Evolutionary conservation across 64 coral and sea anemone genomes (phyloP).

Genomic region (Montipora efflorescens): DNA sequence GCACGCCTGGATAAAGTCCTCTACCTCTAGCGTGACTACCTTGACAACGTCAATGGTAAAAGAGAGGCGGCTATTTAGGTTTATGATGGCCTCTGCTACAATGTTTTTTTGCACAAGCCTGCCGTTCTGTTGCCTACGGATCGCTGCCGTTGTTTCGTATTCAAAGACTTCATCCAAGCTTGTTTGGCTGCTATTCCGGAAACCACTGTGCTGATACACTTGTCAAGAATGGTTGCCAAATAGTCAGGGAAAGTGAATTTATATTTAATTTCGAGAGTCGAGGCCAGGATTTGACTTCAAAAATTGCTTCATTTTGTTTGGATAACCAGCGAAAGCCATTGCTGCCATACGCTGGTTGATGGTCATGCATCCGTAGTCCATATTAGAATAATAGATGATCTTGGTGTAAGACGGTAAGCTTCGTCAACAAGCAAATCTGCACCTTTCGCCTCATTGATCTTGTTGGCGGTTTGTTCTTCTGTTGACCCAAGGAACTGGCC

Average conservation of each 20-base stretch:
- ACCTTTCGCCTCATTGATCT: conserved; percentile 34
- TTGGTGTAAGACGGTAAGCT: conserved; percentile 42
- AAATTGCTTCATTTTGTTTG: conserved; percentile 19
- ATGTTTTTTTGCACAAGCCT: conserved; percentile 26
- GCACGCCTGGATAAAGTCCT: background rate
- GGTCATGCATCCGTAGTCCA: conserved; percentile 56
- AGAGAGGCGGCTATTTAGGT: conserved; percentile 6
- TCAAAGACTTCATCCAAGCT: background rate
- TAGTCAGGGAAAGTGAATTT: conserved; percentile 66
- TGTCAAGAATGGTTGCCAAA: conserved; percentile 49
- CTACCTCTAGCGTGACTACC: conserved; percentile 9
- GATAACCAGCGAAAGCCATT: conserved; percentile 78
- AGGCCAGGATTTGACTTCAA: conserved; percentile 57
- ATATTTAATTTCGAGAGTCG: conserved; percentile 27
- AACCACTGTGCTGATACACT: background rate
- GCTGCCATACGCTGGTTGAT: conserved; percentile 62
- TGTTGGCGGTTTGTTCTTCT: conserved; percentile 23
- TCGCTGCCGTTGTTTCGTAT: background rate
- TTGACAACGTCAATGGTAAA: background rate
- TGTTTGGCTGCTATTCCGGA: background rate
- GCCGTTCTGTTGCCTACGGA: conserved; percentile 38
- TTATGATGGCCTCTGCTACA: conserved; percentile 31
- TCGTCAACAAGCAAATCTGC: conserved; percentile 59
- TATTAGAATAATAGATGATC: background rate
- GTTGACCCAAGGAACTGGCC: conserved; percentile 64